phyloP scores from a whole-genome alignment of 2,888 invertebrate species.

The Apotomis capreana region DNA sequence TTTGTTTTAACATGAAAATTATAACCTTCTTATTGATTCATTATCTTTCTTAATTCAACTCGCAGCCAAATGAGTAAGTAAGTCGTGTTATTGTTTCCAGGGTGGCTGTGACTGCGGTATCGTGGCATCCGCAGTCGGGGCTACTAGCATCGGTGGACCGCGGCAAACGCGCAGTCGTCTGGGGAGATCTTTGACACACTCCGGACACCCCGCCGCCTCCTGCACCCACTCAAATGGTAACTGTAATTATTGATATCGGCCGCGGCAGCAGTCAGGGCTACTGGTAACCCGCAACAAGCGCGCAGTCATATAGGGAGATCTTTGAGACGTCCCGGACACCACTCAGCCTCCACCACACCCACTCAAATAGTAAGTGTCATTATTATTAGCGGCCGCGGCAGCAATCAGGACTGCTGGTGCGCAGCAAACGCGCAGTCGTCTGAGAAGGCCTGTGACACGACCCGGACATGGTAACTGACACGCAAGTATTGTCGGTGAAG shows the following conservation, averaged over 20 bases:
- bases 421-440: slow-evolving; percentile 90
- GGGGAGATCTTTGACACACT: slow-evolving; percentile 87
- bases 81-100: slow-evolving; percentile 74
- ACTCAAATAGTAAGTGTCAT: too few relatives aligned
- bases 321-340: slow-evolving; percentile 74
- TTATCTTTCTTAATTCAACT: too few relatives aligned
- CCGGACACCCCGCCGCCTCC: slow-evolving; percentile 59
- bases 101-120: slow-evolving; percentile 92
- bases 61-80: not conserved
- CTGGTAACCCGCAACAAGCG: slow-evolving; percentile 89
- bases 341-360: too few relatives aligned
- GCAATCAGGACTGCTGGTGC: slow-evolving; percentile 89
- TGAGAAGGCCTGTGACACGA: slow-evolving; percentile 88
- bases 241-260: not conserved
- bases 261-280: slow-evolving; percentile 84
- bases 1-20: too few relatives aligned
- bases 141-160: slow-evolving; percentile 92
- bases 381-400: slow-evolving; percentile 83
- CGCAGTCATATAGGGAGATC: slow-evolving; percentile 91
- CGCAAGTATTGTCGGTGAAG: too few relatives aligned
- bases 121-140: slow-evolving; percentile 94
- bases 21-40: too few relatives aligned
- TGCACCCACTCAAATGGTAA: slow-evolving; percentile 53
- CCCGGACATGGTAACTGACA: too few relatives aligned
- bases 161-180: slow-evolving; percentile 90